Evolutionary conservation across 2,113 vertebrate species (phyloP).

Genomic region (Toxotes chatareus): DNA sequence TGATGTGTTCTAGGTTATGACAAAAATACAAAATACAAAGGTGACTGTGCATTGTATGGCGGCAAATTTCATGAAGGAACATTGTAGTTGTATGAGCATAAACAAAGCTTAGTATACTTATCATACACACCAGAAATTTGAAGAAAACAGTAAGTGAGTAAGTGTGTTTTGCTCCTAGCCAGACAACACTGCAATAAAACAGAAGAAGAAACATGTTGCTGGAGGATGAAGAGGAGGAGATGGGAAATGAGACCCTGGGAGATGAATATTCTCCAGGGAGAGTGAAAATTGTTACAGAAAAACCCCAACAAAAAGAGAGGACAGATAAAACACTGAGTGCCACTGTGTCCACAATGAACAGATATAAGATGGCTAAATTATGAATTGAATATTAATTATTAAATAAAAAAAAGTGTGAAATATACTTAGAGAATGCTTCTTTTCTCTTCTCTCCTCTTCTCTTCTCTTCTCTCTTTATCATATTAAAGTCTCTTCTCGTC

Average conservation of each 20-base stretch:
- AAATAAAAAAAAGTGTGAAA: not conserved
- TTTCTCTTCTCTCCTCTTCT: not conserved
- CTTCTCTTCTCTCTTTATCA: conserved; percentile 1
- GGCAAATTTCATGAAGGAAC: not conserved
- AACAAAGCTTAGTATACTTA: not conserved
- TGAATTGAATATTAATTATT: not conserved
- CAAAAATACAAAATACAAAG: not conserved
- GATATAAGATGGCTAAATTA: not conserved
- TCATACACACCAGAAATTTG: not conserved
- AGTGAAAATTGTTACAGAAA: not conserved
- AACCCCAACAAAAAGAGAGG: conserved; percentile 1
- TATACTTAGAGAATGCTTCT: not conserved
- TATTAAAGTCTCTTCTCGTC: conserved; percentile 42
- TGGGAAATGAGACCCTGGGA: not conserved
- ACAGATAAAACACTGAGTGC: not conserved
- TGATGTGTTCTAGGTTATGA: not conserved
- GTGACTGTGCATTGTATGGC: not conserved
- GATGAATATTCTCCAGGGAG: not conserved
- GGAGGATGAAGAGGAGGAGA: not conserved
- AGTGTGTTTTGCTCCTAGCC: not conserved
- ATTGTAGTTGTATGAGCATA: not conserved
- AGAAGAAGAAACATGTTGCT: not conserved
- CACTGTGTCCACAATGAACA: not conserved
- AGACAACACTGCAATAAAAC: not conserved
- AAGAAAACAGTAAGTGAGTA: not conserved